Evolutionary conservation across 2,888 invertebrate species (phyloP).

Genomic region (Malthinus seriepunctatus): DNA sequence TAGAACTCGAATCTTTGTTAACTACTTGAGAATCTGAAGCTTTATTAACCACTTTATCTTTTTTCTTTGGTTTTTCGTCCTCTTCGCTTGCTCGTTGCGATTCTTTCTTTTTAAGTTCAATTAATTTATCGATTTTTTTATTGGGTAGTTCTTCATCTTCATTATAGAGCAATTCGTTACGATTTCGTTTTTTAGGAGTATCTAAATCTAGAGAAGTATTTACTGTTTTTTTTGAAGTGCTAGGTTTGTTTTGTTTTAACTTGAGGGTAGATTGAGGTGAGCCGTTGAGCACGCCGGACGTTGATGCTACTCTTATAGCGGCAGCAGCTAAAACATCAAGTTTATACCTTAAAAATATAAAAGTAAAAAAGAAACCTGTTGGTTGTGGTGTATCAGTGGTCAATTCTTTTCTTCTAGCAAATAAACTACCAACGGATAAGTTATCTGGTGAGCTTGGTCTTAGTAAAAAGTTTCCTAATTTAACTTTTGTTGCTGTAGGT

Average conservation of each 20-base stretch:
- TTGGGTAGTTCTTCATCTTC: slow-evolving; percentile 55
- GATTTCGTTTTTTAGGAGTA: slow-evolving; percentile 43
- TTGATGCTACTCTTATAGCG: slow-evolving; percentile 55
- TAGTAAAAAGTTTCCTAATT: slow-evolving; percentile 57
- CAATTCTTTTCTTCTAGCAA: slow-evolving; percentile 59
- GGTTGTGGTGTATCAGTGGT: slow-evolving; percentile 34
- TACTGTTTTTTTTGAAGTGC: slow-evolving; percentile 1
- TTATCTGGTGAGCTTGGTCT: slow-evolving; percentile 61
- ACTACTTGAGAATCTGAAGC: slow-evolving; percentile 9
- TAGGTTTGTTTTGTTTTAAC: background rate
- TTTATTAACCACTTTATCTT: slow-evolving; percentile 7
- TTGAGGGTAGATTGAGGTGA: slow-evolving; percentile 10
- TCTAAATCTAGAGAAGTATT: slow-evolving; percentile 25
- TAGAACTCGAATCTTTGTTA: slow-evolving; percentile 15
- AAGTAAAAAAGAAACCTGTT: too few species aligned
- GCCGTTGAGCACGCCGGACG: slow-evolving; percentile 21
- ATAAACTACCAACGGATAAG: slow-evolving; percentile 66
- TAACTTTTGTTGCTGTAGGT: slow-evolving; percentile 32
- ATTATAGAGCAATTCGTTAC: slow-evolving; percentile 56
- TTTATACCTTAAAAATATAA: background rate
- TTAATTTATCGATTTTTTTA: slow-evolving; percentile 55
- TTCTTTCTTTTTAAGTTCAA: slow-evolving; percentile 51
- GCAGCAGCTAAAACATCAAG: slow-evolving; percentile 52
- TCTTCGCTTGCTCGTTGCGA: slow-evolving; percentile 47
- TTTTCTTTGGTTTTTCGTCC: slow-evolving; percentile 24